Evolutionary conservation across 2,888 invertebrate species (phyloP), one percentile per base, ranked within the genome.

Genomic region (Lasioglossum figueresi): DNA sequence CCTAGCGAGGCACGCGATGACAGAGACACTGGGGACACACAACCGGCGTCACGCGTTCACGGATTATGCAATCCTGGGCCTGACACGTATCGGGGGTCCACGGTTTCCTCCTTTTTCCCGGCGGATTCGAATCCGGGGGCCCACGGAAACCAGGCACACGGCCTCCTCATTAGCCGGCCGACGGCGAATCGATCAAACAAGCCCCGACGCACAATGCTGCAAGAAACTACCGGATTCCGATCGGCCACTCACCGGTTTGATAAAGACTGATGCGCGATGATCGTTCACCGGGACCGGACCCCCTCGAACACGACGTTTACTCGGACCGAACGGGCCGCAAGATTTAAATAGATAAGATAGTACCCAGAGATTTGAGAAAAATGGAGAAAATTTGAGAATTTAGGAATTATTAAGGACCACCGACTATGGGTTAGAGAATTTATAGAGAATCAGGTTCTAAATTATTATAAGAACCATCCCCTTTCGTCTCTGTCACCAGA

Each of bases 181-280:
- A 79, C 85, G 79, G 89, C 59, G 79, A 84, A 88, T 89, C 88
- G 70, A 88, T 89, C 89, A 89, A 85, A 83, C 79, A 45, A 37
- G 81, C 56, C 71, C 71, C 74, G 80, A 82, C n/a, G 79, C 56
- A 76, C 78, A 85, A 86, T 86, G 83, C 63, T 70, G 76, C 79
- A 79, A 79, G 78, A 85, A 90, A 90, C 89, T 89, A 89, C 89
- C 89, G 85, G 90, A 90, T 90, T 90, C 89, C 90, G 83, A 86
- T 88, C 86, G 80, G 66, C 83, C 82, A 70, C 79, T 83, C 80
- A 79, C 77, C 83, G 79, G 76, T 90, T 83, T 76, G 84, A 89
- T 89, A 88, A 88, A 88, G 87, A 88, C 88, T 52, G 87, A 87
- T 88, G 89, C 84, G 70, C 75, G 63, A 74, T 80, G 82, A 86